phyloP scores from a whole-genome alignment of 1,140 invertebrate species.

The Hesperophylax magnus region DNA sequence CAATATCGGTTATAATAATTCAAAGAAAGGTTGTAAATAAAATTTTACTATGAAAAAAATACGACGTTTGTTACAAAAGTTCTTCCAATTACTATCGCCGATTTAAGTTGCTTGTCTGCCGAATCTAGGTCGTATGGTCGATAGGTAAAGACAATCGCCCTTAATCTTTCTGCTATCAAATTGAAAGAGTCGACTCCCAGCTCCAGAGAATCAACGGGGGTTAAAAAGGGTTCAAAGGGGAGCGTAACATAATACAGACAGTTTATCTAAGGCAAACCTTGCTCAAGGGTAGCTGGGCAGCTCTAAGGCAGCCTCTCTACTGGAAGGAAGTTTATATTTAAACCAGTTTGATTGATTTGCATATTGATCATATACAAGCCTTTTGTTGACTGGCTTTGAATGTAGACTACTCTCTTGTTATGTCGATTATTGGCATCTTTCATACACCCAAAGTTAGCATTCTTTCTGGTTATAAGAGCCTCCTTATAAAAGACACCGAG shows the following conservation, averaged over 20 bases:
- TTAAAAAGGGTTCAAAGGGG: conserved; percentile 9
- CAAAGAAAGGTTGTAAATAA: too few species aligned
- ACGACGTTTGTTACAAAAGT: background rate
- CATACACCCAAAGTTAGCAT: too few species aligned
- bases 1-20: too few species aligned
- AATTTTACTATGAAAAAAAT: background rate
- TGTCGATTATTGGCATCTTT: too few species aligned
- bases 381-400: too few species aligned
- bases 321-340: too few species aligned
- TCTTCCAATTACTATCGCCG: background rate
- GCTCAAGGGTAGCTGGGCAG: background rate
- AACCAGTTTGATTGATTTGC: too few species aligned
- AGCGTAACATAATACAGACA: conserved; percentile 3
- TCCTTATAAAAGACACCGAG: too few species aligned
- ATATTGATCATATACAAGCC: too few species aligned
- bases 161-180: conserved; percentile 19
- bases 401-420: too few species aligned
- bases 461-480: too few species aligned
- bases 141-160: conserved; percentile 2
- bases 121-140: background rate
- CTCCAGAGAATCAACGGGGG: background rate
- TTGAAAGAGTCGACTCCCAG: background rate
- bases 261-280: background rate
- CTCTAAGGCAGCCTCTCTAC: background rate
- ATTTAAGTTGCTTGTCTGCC: background rate